These are phyloP conservation scores for Dermolepida albohirtum DNA, from an alignment of 2,888 invertebrate genomes.

Conservation along the genomic window DNA sequence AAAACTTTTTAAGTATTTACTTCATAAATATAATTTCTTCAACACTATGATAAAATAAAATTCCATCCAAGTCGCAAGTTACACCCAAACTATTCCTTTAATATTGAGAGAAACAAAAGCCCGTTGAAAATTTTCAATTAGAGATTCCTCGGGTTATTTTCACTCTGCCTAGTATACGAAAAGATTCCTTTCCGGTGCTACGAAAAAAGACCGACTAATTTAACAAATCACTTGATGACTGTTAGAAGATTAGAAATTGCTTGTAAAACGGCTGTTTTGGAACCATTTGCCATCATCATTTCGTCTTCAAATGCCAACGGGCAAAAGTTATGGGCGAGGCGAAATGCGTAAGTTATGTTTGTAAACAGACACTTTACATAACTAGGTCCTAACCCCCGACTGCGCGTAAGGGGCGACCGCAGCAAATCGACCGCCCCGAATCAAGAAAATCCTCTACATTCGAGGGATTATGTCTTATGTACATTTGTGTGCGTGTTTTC, in stretches of 20 bases:
- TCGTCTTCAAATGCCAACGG: constrained; percentile 58
- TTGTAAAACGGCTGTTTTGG: constrained; percentile 60
- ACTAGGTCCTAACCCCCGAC: constrained; percentile 63
- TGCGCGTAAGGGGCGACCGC: constrained; percentile 37
- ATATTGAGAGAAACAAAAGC: constrained; percentile 3
- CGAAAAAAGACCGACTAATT: constrained; percentile 50
- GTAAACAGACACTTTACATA: constrained; percentile 66
- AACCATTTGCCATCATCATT: constrained; percentile 62
- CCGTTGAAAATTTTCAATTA: constrained; percentile 28
- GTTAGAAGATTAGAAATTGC: constrained; percentile 61
- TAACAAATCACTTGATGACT: constrained; percentile 61
- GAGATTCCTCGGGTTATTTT: constrained; percentile 25
- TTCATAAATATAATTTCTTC: too few relatives aligned
- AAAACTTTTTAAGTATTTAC: too few relatives aligned
- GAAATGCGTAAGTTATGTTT: constrained; percentile 63
- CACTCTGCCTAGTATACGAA: constrained; percentile 17
- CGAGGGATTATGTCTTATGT: constrained; percentile 16
- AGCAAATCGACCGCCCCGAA: constrained; percentile 41
- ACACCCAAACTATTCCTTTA: background rate
- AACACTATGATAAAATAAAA: too few relatives aligned
- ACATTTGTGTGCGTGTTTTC: constrained; percentile 9
- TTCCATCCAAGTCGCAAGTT: background rate
- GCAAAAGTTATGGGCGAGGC: constrained; percentile 60
- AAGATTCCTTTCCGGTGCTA: constrained; percentile 10
- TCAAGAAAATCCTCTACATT: constrained; percentile 40